Conservation (phyloP, 2,113 vertebrate species). For the Dasyurus viverrinus region DNA sequence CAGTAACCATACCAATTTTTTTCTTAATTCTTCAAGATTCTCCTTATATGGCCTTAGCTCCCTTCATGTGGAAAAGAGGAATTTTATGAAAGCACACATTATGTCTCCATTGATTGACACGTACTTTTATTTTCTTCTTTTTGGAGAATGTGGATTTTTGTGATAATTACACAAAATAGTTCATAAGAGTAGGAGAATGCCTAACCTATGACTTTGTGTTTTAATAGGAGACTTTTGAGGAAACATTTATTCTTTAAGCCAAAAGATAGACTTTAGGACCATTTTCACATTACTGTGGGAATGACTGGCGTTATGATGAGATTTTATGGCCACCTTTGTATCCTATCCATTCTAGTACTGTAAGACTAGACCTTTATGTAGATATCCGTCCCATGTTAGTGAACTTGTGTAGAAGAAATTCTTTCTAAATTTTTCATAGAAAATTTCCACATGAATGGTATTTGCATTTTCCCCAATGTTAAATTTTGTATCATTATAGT, state of each 20-base stretch:
- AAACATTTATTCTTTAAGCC: neutral
- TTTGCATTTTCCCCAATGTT: neutral
- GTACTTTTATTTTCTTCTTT: neutral
- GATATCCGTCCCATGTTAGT: neutral
- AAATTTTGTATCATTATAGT: neutral
- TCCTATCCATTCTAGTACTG: neutral
- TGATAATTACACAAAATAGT: neutral
- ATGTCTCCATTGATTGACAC: neutral
- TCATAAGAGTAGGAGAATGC: neutral
- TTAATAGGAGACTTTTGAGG: neutral
- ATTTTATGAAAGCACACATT: neutral
- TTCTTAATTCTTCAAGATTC: neutral
- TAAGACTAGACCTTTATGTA: neutral
- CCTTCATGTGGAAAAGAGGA: neutral
- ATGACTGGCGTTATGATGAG: neutral
- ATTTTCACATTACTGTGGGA: neutral
- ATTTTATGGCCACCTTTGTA: neutral
- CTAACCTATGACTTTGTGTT: neutral
- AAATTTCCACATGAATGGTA: neutral
- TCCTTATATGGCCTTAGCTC: neutral
- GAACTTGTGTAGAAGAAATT: neutral
- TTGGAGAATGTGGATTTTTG: neutral
- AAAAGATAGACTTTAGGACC: neutral
- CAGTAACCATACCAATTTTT: neutral
- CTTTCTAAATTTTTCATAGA: neutral